These are phyloP conservation scores for Lophius americanus DNA, from an alignment of 2,797 vertebrate species.

Conservation along the genomic window DNA sequence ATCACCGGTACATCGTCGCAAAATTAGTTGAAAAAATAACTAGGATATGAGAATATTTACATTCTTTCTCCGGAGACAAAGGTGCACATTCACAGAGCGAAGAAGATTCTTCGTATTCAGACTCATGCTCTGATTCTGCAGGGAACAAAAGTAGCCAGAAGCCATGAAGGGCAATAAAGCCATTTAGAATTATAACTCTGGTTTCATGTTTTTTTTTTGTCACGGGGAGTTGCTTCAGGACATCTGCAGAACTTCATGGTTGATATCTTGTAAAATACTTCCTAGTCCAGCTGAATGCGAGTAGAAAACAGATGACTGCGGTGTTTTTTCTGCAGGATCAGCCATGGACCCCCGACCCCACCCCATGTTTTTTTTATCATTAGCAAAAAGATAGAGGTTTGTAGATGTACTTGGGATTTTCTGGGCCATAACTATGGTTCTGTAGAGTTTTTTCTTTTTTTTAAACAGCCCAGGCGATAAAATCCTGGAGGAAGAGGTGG, in stretches of 20 bases:
- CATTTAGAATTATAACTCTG: slow-evolving; percentile 69
- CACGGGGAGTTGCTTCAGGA: slow-evolving; percentile 38
- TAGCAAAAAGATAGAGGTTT: slow-evolving; percentile 21
- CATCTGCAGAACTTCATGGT: slow-evolving; percentile 36
- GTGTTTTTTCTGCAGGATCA: slow-evolving; percentile 53
- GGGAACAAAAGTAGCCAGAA: slow-evolving; percentile 55
- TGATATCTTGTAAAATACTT: slow-evolving; percentile 12
- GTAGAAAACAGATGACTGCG: slow-evolving; percentile 63
- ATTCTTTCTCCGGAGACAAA: neutral
- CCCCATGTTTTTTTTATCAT: slow-evolving; percentile 46
- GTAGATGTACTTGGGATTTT: slow-evolving; percentile 30
- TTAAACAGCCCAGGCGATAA: neutral
- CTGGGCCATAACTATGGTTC: slow-evolving; percentile 8
- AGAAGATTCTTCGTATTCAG: too few relatives aligned
- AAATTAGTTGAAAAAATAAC: too few relatives aligned
- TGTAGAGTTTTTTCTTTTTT: too few relatives aligned
- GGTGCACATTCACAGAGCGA: too few relatives aligned
- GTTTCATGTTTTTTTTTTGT: slow-evolving; percentile 43
- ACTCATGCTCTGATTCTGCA: slow-evolving; percentile 25
- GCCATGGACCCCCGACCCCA: neutral
- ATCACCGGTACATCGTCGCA: too few relatives aligned
- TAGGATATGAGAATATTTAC: slow-evolving; percentile 19
- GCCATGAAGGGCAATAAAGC: slow-evolving; percentile 54
- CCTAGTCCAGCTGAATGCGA: slow-evolving; percentile 7
- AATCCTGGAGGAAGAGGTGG: slow-evolving; percentile 13